phyloP scores from a whole-genome alignment of 2,888 invertebrate species.

The Oscheius sp. region DNA sequence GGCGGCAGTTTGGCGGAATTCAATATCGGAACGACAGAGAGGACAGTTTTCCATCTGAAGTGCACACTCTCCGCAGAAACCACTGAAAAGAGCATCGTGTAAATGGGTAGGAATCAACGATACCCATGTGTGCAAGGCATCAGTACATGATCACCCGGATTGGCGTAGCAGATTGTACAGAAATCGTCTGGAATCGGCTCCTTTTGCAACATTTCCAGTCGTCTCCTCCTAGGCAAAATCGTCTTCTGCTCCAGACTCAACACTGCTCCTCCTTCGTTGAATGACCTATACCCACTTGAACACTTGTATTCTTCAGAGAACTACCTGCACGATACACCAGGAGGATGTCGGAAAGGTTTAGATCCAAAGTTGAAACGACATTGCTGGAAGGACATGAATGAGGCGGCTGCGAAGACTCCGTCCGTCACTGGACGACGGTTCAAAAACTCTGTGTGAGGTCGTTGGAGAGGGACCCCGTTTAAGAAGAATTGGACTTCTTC shows the following conservation, averaged over 20 bases:
- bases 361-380: constrained; percentile 78
- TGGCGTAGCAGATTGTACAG: constrained; percentile 88
- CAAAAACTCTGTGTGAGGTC: constrained; percentile 79
- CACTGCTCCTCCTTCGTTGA: constrained; percentile 80
- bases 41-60: constrained; percentile 86
- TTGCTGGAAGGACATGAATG: constrained; percentile 91
- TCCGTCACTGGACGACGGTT: constrained; percentile 77
- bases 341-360: constrained; percentile 84
- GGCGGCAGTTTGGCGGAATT: not conserved
- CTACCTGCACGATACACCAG: constrained; percentile 75
- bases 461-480: constrained; percentile 82
- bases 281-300: constrained; percentile 38
- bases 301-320: constrained; percentile 70
- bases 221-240: constrained; percentile 85
- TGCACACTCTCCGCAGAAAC: constrained; percentile 86
- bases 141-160: constrained; percentile 82
- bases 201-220: constrained; percentile 82
- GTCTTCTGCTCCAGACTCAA: constrained; percentile 84
- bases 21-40: constrained; percentile 81
- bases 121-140: constrained; percentile 88
- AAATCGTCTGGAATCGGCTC: constrained; percentile 80
- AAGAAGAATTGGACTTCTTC: constrained; percentile 85
- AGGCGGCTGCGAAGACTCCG: constrained; percentile 93
- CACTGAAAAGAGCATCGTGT: constrained; percentile 77
- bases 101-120: constrained; percentile 66